Base-by-base conservation (phyloP, 2,888 invertebrate species). In the Sabatieria punctata region DNA sequence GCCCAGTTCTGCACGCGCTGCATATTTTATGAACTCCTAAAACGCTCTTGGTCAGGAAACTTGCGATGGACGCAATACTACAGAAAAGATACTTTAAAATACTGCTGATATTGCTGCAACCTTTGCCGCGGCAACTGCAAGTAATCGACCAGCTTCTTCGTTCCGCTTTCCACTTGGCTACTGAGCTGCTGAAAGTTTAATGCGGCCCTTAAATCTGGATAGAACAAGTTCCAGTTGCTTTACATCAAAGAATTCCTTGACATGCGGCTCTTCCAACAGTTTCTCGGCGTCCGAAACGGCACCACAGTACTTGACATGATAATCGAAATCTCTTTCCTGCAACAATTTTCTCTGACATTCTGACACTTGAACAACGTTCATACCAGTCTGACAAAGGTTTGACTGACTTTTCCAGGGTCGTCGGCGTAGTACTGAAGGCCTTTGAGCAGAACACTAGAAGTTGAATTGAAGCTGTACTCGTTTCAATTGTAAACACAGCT, bases 61-160 rank as follows among this genome's bases (percentile, higher is more conserved):
- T n/a, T n/a, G n/a, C n/a, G n/a, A n/a, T n/a, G n/a, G n/a, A 6
- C n/a, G 22, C 38, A 38, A 19, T 6, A 8, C 38, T 38, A 19
- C 38, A 19, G 8, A 6, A 6, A 38, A n/a, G 38, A 50, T 70
- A 85, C 89, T 82, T 86, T 85, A 56, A 91, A 74, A 52, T 89
- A 78, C 61, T 86, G 79, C 72, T 88, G 86, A 71, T 89, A 89
- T 74, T 89, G 86, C 78, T 85, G 86, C 68, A 89, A 85, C 67
- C 89, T 78, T 74, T 88, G 85, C 65, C 85, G 82, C 59, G 89
- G 86, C 61, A 88, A 78, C 72, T 86, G 84, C 59, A 89, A 76
- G 72, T 89, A 86, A 70, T 88, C 88, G 61, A 79, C 74, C 61
- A 86, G 76, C 59, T 78, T 79, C 71, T 86, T 85, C 78, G 50